Evolutionary conservation across 2,113 vertebrate species (phyloP).

Genomic region (Panthera tigris): DNA sequence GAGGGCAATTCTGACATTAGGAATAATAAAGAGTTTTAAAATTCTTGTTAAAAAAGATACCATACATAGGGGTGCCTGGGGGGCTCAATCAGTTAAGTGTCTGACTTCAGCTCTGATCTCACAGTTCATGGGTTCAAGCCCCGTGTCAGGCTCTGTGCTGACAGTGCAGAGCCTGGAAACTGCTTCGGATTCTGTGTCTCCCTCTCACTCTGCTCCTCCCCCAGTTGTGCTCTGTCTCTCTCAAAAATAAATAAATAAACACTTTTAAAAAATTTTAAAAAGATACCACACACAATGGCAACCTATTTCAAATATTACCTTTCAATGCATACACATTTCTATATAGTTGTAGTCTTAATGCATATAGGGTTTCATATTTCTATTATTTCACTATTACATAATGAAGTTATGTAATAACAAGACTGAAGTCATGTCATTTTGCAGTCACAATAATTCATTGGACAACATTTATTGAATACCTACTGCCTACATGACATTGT

Average conservation of each 20-base stretch:
- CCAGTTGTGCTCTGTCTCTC: no score
- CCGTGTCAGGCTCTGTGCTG: no score
- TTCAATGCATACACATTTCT: slow-evolving; percentile 13
- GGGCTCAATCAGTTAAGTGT: no score
- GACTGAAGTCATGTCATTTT: slow-evolving; percentile 14
- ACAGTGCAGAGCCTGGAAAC: no score
- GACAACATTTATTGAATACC: background rate
- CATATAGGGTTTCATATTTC: background rate
- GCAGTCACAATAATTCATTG: slow-evolving; percentile 2
- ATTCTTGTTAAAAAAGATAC: background rate
- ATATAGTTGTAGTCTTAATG: background rate
- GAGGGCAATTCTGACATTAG: background rate
- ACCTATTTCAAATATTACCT: background rate
- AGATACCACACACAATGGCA: background rate
- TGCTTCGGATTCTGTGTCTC: no score
- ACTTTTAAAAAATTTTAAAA: background rate
- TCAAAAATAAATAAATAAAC: no score
- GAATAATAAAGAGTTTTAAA: background rate
- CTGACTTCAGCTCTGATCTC: no score
- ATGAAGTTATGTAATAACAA: background rate
- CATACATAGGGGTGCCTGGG: background rate
- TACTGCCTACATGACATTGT: background rate
- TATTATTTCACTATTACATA: background rate
- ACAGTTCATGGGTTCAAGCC: no score
- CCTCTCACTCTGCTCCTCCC: no score